Conservation (phyloP, 2,797 vertebrate species). For the Dendrocincla tyrannina region DNA sequence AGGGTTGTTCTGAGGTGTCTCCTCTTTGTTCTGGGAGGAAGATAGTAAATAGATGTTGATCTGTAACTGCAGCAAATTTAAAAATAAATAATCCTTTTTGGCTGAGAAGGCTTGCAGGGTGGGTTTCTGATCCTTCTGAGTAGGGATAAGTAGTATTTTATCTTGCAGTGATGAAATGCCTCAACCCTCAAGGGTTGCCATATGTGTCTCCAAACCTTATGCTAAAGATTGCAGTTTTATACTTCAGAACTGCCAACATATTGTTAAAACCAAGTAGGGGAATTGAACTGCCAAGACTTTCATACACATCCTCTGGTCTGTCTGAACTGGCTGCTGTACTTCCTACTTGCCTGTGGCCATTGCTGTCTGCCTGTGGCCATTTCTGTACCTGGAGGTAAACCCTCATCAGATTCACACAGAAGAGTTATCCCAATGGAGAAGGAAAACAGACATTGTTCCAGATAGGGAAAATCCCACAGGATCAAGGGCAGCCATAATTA, state of each 20-base stretch:
- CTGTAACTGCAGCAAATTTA: background rate
- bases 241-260: background rate
- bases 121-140: background rate
- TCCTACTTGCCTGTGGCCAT: background rate
- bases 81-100: background rate
- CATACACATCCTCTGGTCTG: background rate
- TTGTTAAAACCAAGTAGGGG: background rate
- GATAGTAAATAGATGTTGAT: slow-evolving; percentile 16
- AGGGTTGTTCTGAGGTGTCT: slow-evolving; percentile 6
- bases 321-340: background rate
- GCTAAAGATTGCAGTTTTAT: background rate
- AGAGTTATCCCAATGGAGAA: background rate
- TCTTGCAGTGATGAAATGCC: background rate
- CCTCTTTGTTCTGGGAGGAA: slow-evolving; percentile 15
- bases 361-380: background rate
- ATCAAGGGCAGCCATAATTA: background rate
- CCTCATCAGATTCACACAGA: background rate
- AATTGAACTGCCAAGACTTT: background rate
- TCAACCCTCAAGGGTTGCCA: background rate
- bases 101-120: background rate
- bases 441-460: slow-evolving; percentile 8
- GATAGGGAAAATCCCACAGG: background rate
- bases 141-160: background rate
- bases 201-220: background rate
- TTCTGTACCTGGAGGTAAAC: background rate